Evolutionary conservation across 2,888 invertebrate species (phyloP), one percentile per base, ranked within the genome.

Genomic region (Cybosia mesomella): DNA sequence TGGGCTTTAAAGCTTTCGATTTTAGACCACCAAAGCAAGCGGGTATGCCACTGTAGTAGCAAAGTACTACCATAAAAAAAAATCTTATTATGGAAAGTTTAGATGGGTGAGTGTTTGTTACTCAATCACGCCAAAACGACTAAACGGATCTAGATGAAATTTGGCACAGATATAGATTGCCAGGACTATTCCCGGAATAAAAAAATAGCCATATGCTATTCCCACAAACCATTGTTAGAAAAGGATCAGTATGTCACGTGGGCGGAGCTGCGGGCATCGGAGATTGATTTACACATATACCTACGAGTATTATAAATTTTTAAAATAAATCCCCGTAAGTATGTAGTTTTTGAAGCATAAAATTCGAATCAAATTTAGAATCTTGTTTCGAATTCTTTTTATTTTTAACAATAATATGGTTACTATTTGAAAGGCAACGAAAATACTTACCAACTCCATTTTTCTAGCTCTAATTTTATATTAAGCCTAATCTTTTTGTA

Each of bases 1-100:
- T 70, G 72, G 79, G 79, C 68, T 66, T 61, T 67, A 66, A 75
- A 78, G 53, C 61, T 49, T 64, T 58, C 72, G 70, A 54, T 67
- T 13, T 62, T 32, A 66, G 18, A 59, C 13, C 28, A 24, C 8
- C 32, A 22, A 57, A 49, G 64, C 36, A 39, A 64, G 39, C 28
- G 53, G 15, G 0, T 28, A 1, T 7, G 28, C 21, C 1, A 39
- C 49, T n/a, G 49, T 49, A 9, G 8, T 22, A 9, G 22, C 15
- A 36, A 22, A 59, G 22, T 10, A 39, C 1, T 36, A 13, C 22
- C 15, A 59, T 28, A 28, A 28, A 28, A 28, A 28, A 28, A 28
- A 4, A 28, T 28, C 5, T 28, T 28, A 28, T 5, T 49, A 49
- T 49, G 18, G 0, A n/a, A 49, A 34, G 34, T 34, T n/a, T n/a